Evolutionary conservation across 1,140 invertebrate species (phyloP).

Genomic region (Bursaphelenchus mucronatus): DNA sequence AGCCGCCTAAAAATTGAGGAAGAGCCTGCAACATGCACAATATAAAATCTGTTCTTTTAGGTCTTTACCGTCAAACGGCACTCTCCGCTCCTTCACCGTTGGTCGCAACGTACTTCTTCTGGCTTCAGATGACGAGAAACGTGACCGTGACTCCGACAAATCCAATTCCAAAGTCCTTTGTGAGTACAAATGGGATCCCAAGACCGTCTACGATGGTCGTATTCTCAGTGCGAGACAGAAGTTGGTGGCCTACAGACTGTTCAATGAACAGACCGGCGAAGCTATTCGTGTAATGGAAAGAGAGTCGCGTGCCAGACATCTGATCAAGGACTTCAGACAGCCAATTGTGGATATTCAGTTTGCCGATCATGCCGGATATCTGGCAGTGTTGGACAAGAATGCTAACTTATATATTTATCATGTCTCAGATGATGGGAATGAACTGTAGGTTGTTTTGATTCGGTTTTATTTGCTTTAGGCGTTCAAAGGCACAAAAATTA

Average conservation of each 20-base stretch:
- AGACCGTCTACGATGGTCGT: conserved; percentile 36
- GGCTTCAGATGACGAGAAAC: neutral
- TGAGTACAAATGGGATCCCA: conserved; percentile 42
- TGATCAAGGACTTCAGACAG: conserved; percentile 43
- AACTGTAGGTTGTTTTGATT: conserved; percentile 21
- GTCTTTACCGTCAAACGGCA: no score
- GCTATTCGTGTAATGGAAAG: conserved; percentile 28
- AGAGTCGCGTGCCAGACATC: conserved; percentile 29
- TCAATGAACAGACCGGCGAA: conserved; percentile 42
- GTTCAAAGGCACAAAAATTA: neutral
- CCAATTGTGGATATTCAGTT: conserved; percentile 33
- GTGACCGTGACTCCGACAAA: neutral
- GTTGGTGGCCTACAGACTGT: conserved; percentile 39
- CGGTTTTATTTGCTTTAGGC: neutral
- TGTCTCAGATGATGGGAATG: conserved; percentile 33
- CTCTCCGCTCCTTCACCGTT: neutral
- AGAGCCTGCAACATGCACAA: no score
- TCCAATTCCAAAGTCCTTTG: conserved; percentile 15
- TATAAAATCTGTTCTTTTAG: no score
- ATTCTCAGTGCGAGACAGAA: conserved; percentile 34
- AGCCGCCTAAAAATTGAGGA: no score
- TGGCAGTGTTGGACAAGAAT: conserved; percentile 40
- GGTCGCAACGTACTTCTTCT: conserved; percentile 16
- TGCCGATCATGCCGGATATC: conserved; percentile 34
- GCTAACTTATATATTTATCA: conserved; percentile 40